Percentiles rank a stretch among this genome's conserved stretches.
These are phyloP conservation scores for Latheticus oryzae DNA, from an alignment of 2,888 invertebrate genomes.

Conservation along the genomic window DNA sequence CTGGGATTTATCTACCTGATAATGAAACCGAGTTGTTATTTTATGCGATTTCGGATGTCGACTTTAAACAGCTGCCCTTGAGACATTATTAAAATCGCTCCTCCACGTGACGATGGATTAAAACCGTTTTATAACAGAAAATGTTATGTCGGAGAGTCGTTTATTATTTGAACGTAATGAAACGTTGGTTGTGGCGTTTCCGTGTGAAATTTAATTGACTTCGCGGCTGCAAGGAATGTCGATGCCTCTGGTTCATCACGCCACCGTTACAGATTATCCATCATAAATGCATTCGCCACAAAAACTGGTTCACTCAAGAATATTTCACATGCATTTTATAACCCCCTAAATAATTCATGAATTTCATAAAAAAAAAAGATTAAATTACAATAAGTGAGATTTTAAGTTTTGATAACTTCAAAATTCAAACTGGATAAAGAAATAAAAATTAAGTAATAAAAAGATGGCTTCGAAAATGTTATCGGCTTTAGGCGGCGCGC, in stretches of 20 bases:
- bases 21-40: conserved; percentile 22
- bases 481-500: conserved; percentile 19
- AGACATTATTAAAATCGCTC: conserved; percentile 29
- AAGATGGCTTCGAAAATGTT: conserved; percentile 19
- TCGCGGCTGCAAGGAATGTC: conserved; percentile 28
- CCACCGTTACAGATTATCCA: conserved; percentile 15
- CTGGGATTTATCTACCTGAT: conserved; percentile 10
- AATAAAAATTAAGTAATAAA: no score
- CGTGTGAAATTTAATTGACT: conserved; percentile 36
- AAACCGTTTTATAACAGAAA: conserved; percentile 27
- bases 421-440: no score
- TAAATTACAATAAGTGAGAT: no score
- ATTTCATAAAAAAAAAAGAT: no score
- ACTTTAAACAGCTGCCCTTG: conserved; percentile 23
- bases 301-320: no score
- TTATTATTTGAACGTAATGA: conserved; percentile 32
- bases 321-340: no score
- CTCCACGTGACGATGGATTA: conserved; percentile 23
- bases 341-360: no score
- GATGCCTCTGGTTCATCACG: conserved; percentile 33
- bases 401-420: no score
- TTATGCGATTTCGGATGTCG: conserved; percentile 22
- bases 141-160: conserved; percentile 19
- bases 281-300: conserved; percentile 21
- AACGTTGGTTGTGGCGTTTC: conserved; percentile 31